Evolutionary conservation across 2,888 invertebrate genomes (phyloP).

Genomic region (Pegoplata infirma): DNA sequence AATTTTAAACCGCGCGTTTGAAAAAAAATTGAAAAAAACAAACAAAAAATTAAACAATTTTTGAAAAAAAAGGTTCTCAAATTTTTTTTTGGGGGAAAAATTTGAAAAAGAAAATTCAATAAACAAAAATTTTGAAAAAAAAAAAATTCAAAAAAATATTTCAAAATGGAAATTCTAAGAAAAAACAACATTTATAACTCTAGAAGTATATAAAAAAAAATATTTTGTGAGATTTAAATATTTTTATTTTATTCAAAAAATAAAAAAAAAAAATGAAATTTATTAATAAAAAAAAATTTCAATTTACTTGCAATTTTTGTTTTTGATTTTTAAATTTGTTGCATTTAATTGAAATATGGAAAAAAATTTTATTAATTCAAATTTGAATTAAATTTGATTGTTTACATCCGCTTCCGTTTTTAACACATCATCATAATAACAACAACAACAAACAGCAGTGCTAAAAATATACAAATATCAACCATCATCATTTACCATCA

Average conservation of each 20-base stretch:
- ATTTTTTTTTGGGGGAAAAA: too few relatives aligned
- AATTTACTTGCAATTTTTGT: background rate
- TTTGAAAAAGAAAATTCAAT: background rate
- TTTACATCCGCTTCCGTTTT: conserved; percentile 56
- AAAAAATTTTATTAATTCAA: too few relatives aligned
- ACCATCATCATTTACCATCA: conserved; percentile 27
- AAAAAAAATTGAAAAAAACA: conserved; percentile 46
- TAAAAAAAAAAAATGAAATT: background rate
- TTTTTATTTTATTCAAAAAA: background rate
- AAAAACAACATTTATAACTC: conserved; percentile 13
- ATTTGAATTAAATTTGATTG: conserved; percentile 46
- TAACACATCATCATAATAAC: conserved; percentile 28
- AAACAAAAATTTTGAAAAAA: background rate
- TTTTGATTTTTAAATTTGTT: background rate
- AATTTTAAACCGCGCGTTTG: conserved; percentile 58
- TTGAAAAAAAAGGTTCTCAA: too few relatives aligned
- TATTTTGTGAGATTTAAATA: background rate
- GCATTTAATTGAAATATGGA: background rate
- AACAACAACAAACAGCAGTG: conserved; percentile 28
- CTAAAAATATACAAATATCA: conserved; percentile 51
- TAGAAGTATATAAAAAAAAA: background rate
- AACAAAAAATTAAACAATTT: conserved; percentile 34
- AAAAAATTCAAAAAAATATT: background rate
- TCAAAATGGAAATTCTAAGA: background rate
- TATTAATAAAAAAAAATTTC: background rate